Conservation (phyloP, 2,797 vertebrate genomes). For the Aldrovandia affinis region DNA sequence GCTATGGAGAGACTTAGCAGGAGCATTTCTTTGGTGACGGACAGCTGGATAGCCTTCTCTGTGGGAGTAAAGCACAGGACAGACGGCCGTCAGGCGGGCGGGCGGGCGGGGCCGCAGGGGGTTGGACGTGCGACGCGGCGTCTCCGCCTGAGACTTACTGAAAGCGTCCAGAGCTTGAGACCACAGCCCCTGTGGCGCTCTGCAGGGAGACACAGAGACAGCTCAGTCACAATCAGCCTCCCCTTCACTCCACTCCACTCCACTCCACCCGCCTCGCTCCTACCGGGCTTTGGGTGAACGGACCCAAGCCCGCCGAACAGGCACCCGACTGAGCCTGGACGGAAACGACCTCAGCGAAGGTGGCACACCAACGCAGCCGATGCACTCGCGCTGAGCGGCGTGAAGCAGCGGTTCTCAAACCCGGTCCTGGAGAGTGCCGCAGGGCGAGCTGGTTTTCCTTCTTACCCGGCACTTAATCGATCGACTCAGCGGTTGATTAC, state of each 20-base stretch:
- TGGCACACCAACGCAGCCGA: too few relatives aligned
- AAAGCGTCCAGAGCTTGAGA: constrained; percentile 87
- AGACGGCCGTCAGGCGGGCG: background rate
- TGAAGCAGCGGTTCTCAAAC: too few relatives aligned
- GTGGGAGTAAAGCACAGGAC: constrained; percentile 44
- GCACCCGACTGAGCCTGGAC: background rate
- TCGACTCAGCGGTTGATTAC: too few relatives aligned
- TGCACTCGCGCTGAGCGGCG: too few relatives aligned
- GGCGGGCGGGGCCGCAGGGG: background rate
- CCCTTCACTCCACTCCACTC: background rate
- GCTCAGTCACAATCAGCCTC: background rate
- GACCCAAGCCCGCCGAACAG: background rate
- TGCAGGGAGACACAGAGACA: constrained; percentile 55
- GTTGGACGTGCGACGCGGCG: background rate
- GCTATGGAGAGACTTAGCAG: constrained; percentile 87
- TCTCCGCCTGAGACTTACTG: constrained; percentile 73
- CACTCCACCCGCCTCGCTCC: too few relatives aligned
- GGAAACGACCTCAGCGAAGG: too few relatives aligned
- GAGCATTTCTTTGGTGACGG: constrained; percentile 89
- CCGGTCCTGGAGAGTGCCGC: too few relatives aligned
- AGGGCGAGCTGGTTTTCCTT: too few relatives aligned
- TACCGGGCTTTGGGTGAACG: background rate
- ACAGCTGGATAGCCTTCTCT: constrained; percentile 86
- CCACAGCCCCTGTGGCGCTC: constrained; percentile 69
- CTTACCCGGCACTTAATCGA: too few relatives aligned